Conservation (phyloP, 2,797 vertebrate species). For the Trichosurus vulpecula region DNA sequence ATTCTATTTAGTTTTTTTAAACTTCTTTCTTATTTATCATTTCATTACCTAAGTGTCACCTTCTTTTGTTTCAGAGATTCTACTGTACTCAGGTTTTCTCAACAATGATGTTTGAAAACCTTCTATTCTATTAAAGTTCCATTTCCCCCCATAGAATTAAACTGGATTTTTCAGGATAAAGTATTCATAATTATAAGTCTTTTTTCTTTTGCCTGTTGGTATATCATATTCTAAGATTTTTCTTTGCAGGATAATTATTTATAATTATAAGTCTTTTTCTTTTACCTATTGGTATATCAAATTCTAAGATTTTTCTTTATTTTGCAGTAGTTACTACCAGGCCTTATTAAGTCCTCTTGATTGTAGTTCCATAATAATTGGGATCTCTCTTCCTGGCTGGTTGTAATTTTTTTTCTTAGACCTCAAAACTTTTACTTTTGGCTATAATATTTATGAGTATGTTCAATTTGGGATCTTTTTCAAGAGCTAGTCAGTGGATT, state of each 20-base stretch:
- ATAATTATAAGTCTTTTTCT: background rate
- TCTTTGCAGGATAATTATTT: background rate
- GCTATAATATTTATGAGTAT: background rate
- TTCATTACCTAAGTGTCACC: background rate
- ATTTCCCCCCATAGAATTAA: background rate
- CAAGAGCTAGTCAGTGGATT: background rate
- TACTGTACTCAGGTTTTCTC: background rate
- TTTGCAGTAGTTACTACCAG: background rate
- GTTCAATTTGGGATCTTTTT: background rate
- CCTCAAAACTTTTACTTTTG: background rate
- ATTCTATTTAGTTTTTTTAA: background rate
- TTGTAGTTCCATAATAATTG: background rate
- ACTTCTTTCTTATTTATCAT: background rate
- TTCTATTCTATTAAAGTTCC: background rate
- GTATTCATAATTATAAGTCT: background rate
- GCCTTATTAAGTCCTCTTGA: background rate
- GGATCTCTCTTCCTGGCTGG: background rate
- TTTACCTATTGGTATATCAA: background rate
- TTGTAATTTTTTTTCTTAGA: background rate
- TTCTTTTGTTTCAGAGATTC: background rate
- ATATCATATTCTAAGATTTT: background rate
- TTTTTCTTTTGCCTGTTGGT: background rate
- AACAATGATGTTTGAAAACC: background rate
- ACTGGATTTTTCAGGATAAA: background rate
- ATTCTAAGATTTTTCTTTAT: background rate